Base-by-base conservation (phyloP, 2,888 invertebrate genomes). In the Dynastes maya region DNA sequence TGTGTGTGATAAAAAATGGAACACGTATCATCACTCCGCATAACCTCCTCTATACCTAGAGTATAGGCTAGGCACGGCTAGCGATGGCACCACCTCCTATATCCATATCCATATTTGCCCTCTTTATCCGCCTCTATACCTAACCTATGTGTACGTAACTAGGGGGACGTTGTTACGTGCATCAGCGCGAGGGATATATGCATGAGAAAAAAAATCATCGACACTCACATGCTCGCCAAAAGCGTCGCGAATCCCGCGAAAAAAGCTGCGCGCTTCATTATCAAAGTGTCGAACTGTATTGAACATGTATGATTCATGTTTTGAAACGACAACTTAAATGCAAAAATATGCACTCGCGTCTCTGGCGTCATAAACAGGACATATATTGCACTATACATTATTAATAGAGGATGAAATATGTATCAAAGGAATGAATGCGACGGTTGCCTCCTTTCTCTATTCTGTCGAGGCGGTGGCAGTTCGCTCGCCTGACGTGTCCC, bases 281-380 rank as follows among this genome's bases (percentile, higher is more conserved):
- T 87, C 86, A 86, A 87, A 86, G 87, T 88, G 88, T 88, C 88
- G 88, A 88, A 88, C 86, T 85, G 86, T 87, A 88, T 88, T 87
- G 87, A 87, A 88, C 87, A 86, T 86, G 86, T 86, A 87, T 88
- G 88, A 88, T 88, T 87, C 88, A 88, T 88, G 88, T 88, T 86
- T 85, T 84, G 84, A 86, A 85, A 86, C 88, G 88, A 88, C 88
- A 88, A 87, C 86, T 87, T 87, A 87, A 86, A 88, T 87, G 87
- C 86, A 87, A 87, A 88, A 88, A 88, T 88, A 88, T 88, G 88
- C 88, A 88, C 88, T 88, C 85, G 16, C 40, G 49, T 49, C 49
- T 45, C 87, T 85, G 86, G 84, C 86, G 87, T 87, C 87, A 87
- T 86, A 87, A 87, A 88, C 87, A 86, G 86, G 86, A 87, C 88